Conservation (phyloP, 2,888 invertebrate species). For the Exephanes ischioxanthus region DNA sequence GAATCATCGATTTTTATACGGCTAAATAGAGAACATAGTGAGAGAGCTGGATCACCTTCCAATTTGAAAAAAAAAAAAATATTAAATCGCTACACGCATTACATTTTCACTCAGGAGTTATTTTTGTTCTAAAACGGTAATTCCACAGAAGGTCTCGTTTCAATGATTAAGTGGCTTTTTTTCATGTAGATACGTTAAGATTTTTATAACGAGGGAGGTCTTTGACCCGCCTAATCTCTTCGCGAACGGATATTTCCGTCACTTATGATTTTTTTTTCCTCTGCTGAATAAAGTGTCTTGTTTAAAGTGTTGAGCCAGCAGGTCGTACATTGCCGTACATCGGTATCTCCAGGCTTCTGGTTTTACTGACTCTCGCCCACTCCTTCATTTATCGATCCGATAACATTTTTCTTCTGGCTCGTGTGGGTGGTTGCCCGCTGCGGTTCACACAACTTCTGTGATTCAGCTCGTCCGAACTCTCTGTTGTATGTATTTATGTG, state of each 20-base stretch:
- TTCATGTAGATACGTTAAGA: background rate
- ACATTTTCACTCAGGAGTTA: background rate
- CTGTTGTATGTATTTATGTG: background rate
- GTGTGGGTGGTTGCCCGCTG: constrained; percentile 36
- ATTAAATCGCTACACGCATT: background rate
- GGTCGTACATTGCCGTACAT: constrained; percentile 6
- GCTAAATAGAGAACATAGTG: background rate
- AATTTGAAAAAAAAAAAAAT: background rate
- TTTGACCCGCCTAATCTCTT: background rate
- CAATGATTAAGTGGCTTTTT: background rate
- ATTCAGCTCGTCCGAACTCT: constrained; percentile 49
- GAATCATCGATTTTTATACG: background rate
- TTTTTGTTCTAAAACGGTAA: background rate
- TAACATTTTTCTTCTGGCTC: constrained; percentile 47
- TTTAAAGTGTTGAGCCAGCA: constrained; percentile 2
- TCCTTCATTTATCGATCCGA: constrained; percentile 58
- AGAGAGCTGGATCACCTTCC: background rate
- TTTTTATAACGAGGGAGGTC: background rate
- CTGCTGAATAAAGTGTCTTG: background rate
- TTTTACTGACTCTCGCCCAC: constrained; percentile 20
- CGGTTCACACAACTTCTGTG: constrained; percentile 16
- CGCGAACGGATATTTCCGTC: background rate
- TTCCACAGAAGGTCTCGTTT: background rate
- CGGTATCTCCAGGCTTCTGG: constrained; percentile 17
- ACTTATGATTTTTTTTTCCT: background rate